Conservation (phyloP, 2,113 vertebrate genomes). For the Galbula dea region DNA sequence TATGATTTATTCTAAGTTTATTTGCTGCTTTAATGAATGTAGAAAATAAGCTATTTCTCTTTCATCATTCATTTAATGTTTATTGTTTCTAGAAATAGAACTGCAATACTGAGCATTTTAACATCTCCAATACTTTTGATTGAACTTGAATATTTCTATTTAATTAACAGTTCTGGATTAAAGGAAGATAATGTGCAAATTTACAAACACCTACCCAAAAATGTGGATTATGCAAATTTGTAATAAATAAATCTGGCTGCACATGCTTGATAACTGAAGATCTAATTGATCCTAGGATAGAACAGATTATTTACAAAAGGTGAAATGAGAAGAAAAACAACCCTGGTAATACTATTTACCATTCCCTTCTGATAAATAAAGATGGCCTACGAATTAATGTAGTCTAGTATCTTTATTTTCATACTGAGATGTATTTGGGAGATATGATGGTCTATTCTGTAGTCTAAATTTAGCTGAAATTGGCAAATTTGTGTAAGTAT, state of each 20-base stretch:
- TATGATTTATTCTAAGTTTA: neutral
- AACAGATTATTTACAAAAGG: neutral
- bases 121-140: neutral
- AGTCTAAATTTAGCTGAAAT: neutral
- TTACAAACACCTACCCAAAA: neutral
- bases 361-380: neutral
- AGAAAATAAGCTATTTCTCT: neutral
- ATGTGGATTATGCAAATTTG: neutral
- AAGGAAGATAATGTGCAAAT: neutral
- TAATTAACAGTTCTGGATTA: neutral
- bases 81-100: neutral
- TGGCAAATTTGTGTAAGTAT: neutral
- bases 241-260: neutral
- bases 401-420: neutral
- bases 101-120: neutral
- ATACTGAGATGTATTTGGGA: neutral
- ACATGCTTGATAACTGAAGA: neutral
- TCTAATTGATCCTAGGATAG: neutral
- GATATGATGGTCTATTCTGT: neutral
- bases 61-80: neutral
- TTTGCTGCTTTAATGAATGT: neutral
- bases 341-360: neutral
- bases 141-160: neutral
- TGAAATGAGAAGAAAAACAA: neutral
- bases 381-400: neutral